phyloP scores from a whole-genome alignment of 2,113 vertebrate species.

The Mobula hypostoma region DNA sequence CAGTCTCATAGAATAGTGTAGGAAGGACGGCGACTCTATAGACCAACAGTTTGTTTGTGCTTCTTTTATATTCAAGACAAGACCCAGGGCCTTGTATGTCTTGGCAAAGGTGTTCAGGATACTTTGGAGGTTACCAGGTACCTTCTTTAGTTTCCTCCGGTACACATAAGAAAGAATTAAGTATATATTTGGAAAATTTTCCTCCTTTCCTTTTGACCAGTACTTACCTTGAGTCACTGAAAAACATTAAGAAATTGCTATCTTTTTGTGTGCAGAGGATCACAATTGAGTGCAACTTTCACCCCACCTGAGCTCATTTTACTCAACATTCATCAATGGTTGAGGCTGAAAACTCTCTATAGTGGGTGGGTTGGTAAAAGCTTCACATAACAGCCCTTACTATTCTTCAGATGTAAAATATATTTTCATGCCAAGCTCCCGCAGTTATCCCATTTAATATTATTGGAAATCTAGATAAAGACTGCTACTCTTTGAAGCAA shows the following conservation, averaged over 20 bases:
- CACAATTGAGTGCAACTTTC: background rate
- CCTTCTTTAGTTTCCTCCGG: background rate
- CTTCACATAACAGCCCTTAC: background rate
- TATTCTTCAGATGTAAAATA: background rate
- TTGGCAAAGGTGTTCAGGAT: too few species aligned
- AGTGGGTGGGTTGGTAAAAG: background rate
- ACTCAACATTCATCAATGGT: background rate
- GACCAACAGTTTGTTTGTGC: too few species aligned
- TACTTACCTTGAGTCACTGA: background rate
- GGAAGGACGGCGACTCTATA: too few species aligned
- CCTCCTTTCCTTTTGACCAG: too few species aligned
- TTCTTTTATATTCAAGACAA: too few species aligned
- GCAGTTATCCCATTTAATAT: slow-evolving; percentile 6
- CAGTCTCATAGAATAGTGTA: too few species aligned
- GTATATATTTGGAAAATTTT: too few species aligned
- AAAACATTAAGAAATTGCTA: background rate
- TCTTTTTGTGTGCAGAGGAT: background rate
- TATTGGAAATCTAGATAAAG: background rate
- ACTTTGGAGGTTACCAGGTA: too few species aligned
- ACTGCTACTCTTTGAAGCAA: background rate
- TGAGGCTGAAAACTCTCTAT: background rate
- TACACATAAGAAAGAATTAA: too few species aligned
- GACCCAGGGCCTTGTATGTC: too few species aligned
- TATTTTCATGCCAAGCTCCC: background rate
- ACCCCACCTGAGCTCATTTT: background rate